Evolutionary conservation across 2,888 invertebrate genomes (phyloP), one percentile per base, ranked within the genome.

Genomic region (Caenorhabditis sp.): DNA sequence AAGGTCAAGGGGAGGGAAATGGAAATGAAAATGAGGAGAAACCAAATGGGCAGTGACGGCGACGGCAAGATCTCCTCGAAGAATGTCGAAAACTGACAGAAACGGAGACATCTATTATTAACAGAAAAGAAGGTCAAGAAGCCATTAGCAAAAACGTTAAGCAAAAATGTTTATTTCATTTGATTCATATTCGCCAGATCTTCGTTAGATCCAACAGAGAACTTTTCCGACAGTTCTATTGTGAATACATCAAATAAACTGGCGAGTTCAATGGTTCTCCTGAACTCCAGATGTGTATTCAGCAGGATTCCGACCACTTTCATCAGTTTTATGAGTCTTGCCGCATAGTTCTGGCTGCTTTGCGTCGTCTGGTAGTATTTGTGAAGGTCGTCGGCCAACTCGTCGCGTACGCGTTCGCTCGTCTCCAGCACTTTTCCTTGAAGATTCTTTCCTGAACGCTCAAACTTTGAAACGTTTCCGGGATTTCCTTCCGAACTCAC

Each of bases 161-260:
- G n/a, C n/a, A n/a, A n/a, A n/a, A n/a, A n/a, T n/a, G n/a, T n/a
- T n/a, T n/a, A n/a, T n/a, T n/a, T n/a, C n/a, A n/a, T n/a, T n/a
- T n/a, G n/a, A n/a, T n/a, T n/a, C n/a, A n/a, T n/a, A n/a, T n/a
- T n/a, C n/a, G n/a, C n/a, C n/a, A n/a, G n/a, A n/a, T n/a, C n/a
- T n/a, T n/a, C n/a, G n/a, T n/a, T 32, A 63, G 52, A 58, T 56
- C 63, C 9, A 66, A 68, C 22, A 59, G 71, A 24, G 73, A 56
- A n/a, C n/a, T n/a, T n/a, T 27, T 80, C 82, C 5, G 62, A 65
- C 3, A 80, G 35, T 17, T 77, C 78, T 11, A 80, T 68, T 32
- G 73, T 72, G 48, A 82, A 80, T 7, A 82, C 75, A 27, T 82
- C 80, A 37, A 82, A 80, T 20, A 82, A 61, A 11, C 68, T 15